Conservation (phyloP, 1,140 invertebrate genomes). For the Eueides isabella region DNA sequence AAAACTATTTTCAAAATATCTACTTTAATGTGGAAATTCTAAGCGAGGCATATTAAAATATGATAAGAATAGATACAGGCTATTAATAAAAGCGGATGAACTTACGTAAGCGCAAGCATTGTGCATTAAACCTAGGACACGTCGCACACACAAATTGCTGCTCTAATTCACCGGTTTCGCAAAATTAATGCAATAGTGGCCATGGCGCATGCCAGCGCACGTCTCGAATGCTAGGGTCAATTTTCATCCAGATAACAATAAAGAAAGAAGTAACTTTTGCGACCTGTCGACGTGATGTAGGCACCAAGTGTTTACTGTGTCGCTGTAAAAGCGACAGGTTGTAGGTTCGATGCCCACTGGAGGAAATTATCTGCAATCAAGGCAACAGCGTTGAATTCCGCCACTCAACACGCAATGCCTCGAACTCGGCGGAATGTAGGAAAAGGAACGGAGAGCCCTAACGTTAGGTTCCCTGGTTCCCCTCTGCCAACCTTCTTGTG, state of each 20-base stretch:
- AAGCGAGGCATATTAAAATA: neutral
- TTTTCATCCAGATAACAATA: neutral
- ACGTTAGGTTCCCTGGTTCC: too few species aligned
- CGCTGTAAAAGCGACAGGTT: too few species aligned
- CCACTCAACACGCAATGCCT: too few species aligned
- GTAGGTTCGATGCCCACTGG: too few species aligned
- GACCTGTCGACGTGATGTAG: too few species aligned
- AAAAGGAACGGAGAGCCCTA: too few species aligned
- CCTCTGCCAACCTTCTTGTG: too few species aligned
- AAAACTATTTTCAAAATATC: neutral
- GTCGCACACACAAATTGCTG: slow-evolving; percentile 72
- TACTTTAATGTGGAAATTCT: neutral
- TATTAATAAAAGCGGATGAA: slow-evolving; percentile 36
- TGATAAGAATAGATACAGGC: neutral
- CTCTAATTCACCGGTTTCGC: slow-evolving; percentile 75
- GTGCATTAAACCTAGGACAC: slow-evolving; percentile 63
- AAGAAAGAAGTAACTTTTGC: neutral
- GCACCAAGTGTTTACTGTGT: too few species aligned
- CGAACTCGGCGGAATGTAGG: too few species aligned
- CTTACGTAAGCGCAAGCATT: slow-evolving; percentile 55
- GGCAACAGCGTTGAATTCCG: too few species aligned
- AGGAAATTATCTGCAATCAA: too few species aligned
- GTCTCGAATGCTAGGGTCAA: slow-evolving; percentile 35
- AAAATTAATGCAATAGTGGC: slow-evolving; percentile 67
- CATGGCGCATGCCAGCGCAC: slow-evolving; percentile 46